phyloP scores from a whole-genome alignment of 2,888 invertebrate species.

The Drosophila siamana region DNA sequence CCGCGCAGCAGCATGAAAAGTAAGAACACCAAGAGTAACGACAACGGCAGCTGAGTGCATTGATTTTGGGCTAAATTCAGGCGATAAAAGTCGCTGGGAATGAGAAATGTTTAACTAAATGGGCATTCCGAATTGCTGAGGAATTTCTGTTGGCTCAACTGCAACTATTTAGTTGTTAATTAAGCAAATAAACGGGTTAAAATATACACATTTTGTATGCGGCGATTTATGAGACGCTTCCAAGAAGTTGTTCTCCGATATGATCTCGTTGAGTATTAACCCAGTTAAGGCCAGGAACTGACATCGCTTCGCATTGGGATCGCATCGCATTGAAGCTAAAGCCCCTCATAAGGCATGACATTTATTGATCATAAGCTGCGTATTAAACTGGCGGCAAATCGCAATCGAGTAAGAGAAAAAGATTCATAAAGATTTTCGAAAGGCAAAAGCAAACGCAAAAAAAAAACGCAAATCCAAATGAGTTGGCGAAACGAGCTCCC shows the following conservation, averaged over 20 bases:
- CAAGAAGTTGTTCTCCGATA: slow-evolving; percentile 49
- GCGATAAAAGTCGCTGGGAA: slow-evolving; percentile 71
- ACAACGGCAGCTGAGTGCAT: slow-evolving; percentile 57
- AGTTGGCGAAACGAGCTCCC: slow-evolving; percentile 75
- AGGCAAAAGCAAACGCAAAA: slow-evolving; percentile 24
- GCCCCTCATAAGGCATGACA: slow-evolving; percentile 72
- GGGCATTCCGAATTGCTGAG: slow-evolving; percentile 39
- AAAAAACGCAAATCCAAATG: slow-evolving; percentile 47
- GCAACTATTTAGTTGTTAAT: slow-evolving; percentile 79
- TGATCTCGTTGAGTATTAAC: slow-evolving; percentile 54
- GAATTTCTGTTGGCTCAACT: slow-evolving; percentile 9
- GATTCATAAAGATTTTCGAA: slow-evolving; percentile 55
- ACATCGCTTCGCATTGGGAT: slow-evolving; percentile 20
- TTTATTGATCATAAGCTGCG: slow-evolving; percentile 80
- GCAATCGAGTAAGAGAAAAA: slow-evolving; percentile 35
- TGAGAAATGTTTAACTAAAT: slow-evolving; percentile 64
- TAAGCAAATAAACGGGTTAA: slow-evolving; percentile 69
- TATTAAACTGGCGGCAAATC: slow-evolving; percentile 65
- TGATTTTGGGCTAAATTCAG: slow-evolving; percentile 67
- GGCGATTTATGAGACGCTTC: slow-evolving; percentile 57
- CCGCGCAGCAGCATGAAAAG: slow-evolving; percentile 4
- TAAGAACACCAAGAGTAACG: background rate
- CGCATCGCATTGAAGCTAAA: slow-evolving; percentile 32
- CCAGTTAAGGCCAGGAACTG: slow-evolving; percentile 51
- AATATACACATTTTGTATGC: slow-evolving; percentile 46